phyloP scores from a whole-genome alignment of 2,113 vertebrate species.

The Vidua chalybeata region DNA sequence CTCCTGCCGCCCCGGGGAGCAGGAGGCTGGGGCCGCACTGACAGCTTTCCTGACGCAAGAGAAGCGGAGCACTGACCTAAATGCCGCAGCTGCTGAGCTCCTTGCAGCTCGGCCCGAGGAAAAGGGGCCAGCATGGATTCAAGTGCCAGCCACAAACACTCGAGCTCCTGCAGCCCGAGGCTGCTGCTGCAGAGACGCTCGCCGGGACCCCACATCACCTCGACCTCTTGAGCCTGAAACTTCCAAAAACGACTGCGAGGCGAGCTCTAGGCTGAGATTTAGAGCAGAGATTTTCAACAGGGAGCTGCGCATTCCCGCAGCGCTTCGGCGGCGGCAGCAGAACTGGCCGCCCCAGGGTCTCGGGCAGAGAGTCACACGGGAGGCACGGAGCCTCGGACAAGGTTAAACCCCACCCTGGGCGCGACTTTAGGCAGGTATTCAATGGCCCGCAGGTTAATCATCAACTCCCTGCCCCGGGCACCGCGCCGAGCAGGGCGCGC shows the following conservation, averaged over 20 bases:
- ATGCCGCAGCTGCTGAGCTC: background rate
- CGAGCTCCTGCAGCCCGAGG: background rate
- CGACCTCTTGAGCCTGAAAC: background rate
- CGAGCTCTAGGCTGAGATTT: background rate
- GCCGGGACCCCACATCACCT: background rate
- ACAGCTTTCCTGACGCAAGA: background rate
- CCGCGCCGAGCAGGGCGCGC: background rate
- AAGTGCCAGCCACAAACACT: background rate
- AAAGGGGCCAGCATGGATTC: background rate
- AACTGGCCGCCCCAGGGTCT: no score
- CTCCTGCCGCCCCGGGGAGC: background rate
- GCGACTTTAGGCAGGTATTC: background rate
- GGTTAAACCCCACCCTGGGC: background rate
- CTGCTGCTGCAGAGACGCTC: background rate
- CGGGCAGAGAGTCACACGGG: background rate
- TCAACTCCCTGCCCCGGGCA: background rate
- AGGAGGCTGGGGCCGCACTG: background rate
- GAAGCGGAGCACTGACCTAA: slow-evolving; percentile 26
- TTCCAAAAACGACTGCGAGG: background rate
- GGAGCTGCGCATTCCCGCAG: background rate
- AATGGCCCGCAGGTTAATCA: background rate
- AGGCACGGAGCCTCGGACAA: background rate
- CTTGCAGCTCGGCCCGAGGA: background rate
- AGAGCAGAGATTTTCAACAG: background rate
- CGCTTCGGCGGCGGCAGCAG: background rate